These are phyloP conservation scores for Acleris cristana DNA, from an alignment of 2,888 invertebrate species.

Conservation along the genomic window DNA sequence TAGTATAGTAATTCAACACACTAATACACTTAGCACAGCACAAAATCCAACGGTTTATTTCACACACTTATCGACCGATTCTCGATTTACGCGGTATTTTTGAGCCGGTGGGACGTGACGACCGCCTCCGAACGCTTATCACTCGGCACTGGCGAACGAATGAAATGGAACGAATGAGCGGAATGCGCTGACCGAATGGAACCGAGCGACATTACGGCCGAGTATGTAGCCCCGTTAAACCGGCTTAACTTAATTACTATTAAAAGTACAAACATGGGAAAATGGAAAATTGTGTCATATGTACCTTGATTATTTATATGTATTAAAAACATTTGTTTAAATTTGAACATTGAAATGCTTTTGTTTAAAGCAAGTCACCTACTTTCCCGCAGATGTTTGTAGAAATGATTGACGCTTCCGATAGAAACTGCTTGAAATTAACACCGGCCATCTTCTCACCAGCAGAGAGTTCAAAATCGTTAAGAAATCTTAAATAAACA, in stretches of 20 bases:
- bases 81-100: slow-evolving; percentile 61
- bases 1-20: background rate
- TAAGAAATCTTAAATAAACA: slow-evolving; percentile 18
- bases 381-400: slow-evolving; percentile 63
- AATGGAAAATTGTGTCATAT: slow-evolving; percentile 41
- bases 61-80: slow-evolving; percentile 53
- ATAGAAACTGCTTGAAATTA: slow-evolving; percentile 54
- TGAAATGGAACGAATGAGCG: slow-evolving; percentile 59
- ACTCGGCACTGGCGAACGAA: slow-evolving; percentile 64
- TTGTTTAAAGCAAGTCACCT: slow-evolving; percentile 60
- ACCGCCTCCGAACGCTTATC: slow-evolving; percentile 63
- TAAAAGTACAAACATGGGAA: slow-evolving; percentile 43
- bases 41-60: slow-evolving; percentile 47
- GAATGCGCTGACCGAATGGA: slow-evolving; percentile 47
- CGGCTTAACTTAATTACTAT: slow-evolving; percentile 35
- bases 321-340: background rate
- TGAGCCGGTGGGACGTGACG: slow-evolving; percentile 48
- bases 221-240: slow-evolving; percentile 37
- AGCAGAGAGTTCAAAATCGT: slow-evolving; percentile 13
- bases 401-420: slow-evolving; percentile 65
- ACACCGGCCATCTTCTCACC: slow-evolving; percentile 15
- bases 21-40: slow-evolving; percentile 46
- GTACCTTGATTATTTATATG: slow-evolving; percentile 14
- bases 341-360: slow-evolving; percentile 42
- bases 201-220: slow-evolving; percentile 40